A percentile compares a stretch with the other conserved stretches of the same genome.
These are phyloP conservation scores for Lasioglossum baleicum DNA, from an alignment of 1,140 invertebrate genomes.

Conservation along the genomic window DNA sequence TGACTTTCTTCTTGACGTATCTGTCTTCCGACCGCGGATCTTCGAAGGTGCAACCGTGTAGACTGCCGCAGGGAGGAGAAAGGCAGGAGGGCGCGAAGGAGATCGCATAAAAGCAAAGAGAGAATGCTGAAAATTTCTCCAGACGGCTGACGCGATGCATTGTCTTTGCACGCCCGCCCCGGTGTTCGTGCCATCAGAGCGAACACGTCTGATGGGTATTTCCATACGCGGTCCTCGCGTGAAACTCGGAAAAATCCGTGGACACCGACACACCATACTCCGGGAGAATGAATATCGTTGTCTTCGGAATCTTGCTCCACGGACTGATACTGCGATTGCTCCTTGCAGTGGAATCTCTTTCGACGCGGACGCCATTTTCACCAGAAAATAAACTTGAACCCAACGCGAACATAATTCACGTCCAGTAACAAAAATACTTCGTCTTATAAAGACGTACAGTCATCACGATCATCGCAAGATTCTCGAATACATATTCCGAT, in stretches of 20 bases:
- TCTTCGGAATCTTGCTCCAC: neutral
- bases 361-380: no score
- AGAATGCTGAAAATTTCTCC: slow-evolving; percentile 55
- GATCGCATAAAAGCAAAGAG: slow-evolving; percentile 42
- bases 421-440: no score
- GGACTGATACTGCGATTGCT: neutral
- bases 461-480: no score
- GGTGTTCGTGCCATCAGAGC: slow-evolving; percentile 11
- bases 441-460: no score
- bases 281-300: neutral
- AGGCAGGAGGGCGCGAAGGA: neutral
- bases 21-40: slow-evolving; percentile 52
- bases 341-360: neutral
- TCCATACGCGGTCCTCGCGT: slow-evolving; percentile 42
- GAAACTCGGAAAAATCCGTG: neutral
- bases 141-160: slow-evolving; percentile 61
- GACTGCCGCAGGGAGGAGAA: slow-evolving; percentile 8
- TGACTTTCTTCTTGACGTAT: slow-evolving; percentile 69
- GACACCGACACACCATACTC: neutral
- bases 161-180: slow-evolving; percentile 59
- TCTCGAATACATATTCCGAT: no score
- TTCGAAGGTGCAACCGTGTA: slow-evolving; percentile 44
- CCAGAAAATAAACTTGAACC: no score
- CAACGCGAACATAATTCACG: no score
- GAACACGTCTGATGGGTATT: slow-evolving; percentile 36